A percentile compares a stretch with the other conserved stretches of the same genome.
phyloP scores from a whole-genome alignment of 2,888 invertebrate species.

The Abrostola triplasia region DNA sequence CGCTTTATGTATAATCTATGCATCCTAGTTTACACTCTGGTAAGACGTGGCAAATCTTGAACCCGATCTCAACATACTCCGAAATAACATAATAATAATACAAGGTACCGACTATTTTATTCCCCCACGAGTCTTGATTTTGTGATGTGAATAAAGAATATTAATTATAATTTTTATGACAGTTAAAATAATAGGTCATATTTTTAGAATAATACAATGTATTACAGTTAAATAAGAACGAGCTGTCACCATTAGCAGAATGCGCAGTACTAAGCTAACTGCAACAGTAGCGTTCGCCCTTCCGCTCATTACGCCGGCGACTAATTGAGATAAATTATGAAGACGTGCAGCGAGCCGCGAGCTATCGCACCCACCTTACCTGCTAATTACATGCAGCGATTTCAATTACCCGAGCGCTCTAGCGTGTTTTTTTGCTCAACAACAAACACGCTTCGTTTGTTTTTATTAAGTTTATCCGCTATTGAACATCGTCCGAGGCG shows the following conservation, averaged over 20 bases:
- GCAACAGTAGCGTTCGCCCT: constrained; percentile 70
- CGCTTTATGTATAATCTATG: constrained; percentile 8
- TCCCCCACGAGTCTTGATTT: no score
- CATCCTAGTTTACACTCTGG: constrained; percentile 3
- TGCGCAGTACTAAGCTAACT: constrained; percentile 55
- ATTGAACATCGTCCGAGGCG: constrained; percentile 62
- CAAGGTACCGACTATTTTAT: no score
- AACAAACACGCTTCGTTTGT: constrained; percentile 61
- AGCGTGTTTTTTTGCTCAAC: constrained; percentile 62
- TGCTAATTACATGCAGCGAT: constrained; percentile 84
- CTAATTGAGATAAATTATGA: constrained; percentile 88
- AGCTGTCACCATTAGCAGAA: constrained; percentile 57
- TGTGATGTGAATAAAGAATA: not conserved
- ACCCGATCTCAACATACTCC: not conserved
- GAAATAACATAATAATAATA: no score
- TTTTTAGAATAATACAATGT: constrained; percentile 6
- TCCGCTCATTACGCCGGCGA: constrained; percentile 82
- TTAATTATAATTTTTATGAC: not conserved
- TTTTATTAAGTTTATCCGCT: constrained; percentile 66
- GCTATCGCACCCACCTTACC: constrained; percentile 78
- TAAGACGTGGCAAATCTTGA: not conserved
- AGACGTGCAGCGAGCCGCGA: constrained; percentile 81
- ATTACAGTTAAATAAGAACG: constrained; percentile 52
- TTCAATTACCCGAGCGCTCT: constrained; percentile 76
- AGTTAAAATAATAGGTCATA: no score